Evolutionary conservation across 2,113 vertebrate genomes (phyloP).

Genomic region (Todiramphus saurophagus): DNA sequence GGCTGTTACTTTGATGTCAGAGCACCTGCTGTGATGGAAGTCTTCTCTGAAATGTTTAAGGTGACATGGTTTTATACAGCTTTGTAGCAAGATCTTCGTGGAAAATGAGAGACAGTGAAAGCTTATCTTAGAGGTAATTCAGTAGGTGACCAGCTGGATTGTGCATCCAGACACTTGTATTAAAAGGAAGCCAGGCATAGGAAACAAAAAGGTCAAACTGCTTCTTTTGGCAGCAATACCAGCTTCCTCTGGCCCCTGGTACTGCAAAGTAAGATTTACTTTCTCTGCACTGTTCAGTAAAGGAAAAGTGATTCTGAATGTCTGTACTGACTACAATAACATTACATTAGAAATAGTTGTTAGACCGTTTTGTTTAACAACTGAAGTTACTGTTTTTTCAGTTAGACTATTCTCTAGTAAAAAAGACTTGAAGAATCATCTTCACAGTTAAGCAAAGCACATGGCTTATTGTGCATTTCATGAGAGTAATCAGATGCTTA

Average conservation of each 20-base stretch:
- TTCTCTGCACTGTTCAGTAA: background rate
- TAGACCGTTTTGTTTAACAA: background rate
- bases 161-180: background rate
- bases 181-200: background rate
- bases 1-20: background rate
- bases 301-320: background rate
- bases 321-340: background rate
- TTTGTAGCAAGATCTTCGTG: background rate
- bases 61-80: background rate
- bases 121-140: background rate
- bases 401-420: background rate
- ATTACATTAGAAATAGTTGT: background rate
- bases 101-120: background rate
- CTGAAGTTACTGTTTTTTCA: background rate
- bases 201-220: background rate
- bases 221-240: background rate
- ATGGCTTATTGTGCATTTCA: background rate
- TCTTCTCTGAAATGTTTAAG: slow-evolving; percentile 36
- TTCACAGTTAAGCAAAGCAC: background rate
- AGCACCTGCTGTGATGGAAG: background rate
- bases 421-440: background rate
- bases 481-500: background rate
- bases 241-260: background rate
- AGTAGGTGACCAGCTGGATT: background rate
- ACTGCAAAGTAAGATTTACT: background rate